Conservation (phyloP, 2,797 vertebrate species). For the Syngnathus rostellatus region DNA sequence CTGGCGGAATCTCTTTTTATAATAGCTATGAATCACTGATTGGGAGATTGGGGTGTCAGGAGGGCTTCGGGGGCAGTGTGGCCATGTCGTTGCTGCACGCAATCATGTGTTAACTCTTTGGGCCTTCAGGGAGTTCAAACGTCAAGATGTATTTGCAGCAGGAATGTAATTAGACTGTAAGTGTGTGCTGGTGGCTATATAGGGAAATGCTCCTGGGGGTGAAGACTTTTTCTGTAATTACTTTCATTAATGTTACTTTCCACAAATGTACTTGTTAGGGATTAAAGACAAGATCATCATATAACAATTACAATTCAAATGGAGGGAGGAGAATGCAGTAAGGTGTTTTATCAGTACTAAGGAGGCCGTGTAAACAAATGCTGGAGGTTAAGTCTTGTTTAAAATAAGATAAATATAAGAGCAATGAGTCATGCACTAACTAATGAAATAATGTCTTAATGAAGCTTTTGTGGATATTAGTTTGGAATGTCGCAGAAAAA, state of each 20-base stretch:
- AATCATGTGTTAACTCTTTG: constrained; percentile 13
- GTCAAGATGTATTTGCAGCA: constrained; percentile 25
- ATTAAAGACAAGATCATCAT: background rate
- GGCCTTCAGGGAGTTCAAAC: constrained; percentile 28
- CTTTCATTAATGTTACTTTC: background rate
- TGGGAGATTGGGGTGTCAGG: constrained; percentile 22
- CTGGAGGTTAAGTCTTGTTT: too few relatives aligned
- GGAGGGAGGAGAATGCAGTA: background rate
- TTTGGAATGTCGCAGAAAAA: too few relatives aligned
- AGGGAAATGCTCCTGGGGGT: constrained; percentile 17
- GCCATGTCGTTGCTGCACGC: background rate
- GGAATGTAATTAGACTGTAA: constrained; percentile 34
- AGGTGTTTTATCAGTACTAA: too few relatives aligned
- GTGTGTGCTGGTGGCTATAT: background rate
- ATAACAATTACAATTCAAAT: background rate
- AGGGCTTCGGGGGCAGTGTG: constrained; percentile 20
- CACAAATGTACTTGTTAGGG: background rate
- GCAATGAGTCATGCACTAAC: too few relatives aligned
- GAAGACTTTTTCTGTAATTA: constrained; percentile 18
- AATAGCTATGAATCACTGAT: constrained; percentile 13
- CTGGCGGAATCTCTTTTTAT: constrained; percentile 10
- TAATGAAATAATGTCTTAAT: too few relatives aligned
- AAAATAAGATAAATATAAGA: too few relatives aligned
- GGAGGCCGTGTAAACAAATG: too few relatives aligned
- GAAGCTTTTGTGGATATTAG: too few relatives aligned